Evolutionary conservation across 1,140 invertebrate species (phyloP).

Genomic region (Bombyx mandarina): DNA sequence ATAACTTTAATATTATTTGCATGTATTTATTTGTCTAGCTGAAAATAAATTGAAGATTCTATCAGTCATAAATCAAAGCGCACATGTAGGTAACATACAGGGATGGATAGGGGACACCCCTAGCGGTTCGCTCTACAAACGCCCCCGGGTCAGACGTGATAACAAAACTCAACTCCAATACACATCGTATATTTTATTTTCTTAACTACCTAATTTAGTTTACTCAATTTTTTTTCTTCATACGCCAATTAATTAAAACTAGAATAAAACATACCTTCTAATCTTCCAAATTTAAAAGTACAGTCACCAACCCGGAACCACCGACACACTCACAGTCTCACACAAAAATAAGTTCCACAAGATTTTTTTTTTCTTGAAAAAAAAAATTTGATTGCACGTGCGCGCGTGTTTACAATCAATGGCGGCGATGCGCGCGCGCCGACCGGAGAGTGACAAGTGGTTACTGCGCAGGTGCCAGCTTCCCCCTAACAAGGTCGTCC

Average conservation of each 20-base stretch:
- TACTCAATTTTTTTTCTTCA: not conserved
- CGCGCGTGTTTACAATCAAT: constrained; percentile 25
- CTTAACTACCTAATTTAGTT: not conserved
- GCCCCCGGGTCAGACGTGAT: too few species aligned
- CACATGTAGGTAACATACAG: too few species aligned
- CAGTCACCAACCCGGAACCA: constrained; percentile 30
- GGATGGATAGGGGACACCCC: too few species aligned
- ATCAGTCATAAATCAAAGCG: too few species aligned
- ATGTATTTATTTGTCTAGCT: too few species aligned
- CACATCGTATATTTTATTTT: not conserved
- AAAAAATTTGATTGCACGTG: constrained; percentile 25
- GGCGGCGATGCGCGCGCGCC: constrained; percentile 56
- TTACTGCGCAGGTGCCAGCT: constrained; percentile 56
- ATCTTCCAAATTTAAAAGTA: constrained; percentile 7
- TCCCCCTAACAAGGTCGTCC: constrained; percentile 67
- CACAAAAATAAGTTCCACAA: constrained; percentile 37
- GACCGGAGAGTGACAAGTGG: constrained; percentile 54
- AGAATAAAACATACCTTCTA: constrained; percentile 25
- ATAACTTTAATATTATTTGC: too few species aligned
- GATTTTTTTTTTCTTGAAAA: constrained; percentile 9
- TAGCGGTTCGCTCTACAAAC: too few species aligned
- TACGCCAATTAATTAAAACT: not conserved
- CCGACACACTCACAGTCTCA: constrained; percentile 47
- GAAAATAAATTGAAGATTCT: too few species aligned
- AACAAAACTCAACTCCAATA: too few species aligned